Base-by-base conservation (phyloP, 1,140 invertebrate genomes). In the Drosophila carrolli region DNA sequence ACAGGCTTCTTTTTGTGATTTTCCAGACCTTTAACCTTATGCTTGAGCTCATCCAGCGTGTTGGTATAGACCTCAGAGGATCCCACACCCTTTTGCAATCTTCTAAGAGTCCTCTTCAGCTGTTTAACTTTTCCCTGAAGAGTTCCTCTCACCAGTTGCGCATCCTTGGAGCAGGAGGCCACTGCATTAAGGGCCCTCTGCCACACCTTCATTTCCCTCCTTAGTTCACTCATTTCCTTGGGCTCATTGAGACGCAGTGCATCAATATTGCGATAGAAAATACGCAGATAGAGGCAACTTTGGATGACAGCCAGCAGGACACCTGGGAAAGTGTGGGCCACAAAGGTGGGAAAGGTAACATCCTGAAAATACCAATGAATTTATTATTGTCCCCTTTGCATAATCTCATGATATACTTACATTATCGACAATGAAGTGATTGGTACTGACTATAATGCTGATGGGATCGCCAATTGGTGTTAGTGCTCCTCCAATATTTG, bases 401-500 rank as follows among this genome's bases (percentile, higher is more conserved):
- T 1, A 27, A n/a, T 2, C 19, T 13, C 4, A 1, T 13, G 4
- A 5, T 11, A 0, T 0, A 55, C 90, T 81, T 92, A 95, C 95
- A 61, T 94, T 93, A 51, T 93, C 92, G 10, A 93, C 92, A 23
- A 96, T 94, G n/a, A 94, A 93, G 38, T 91, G 90, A 93, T 96
- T 95, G 0, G 95, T 95, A n/a, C 96, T 94, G 5, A 97, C 96
- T 57, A 97, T 97, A 8, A 97, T 96, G 92, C 97, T 97, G 0
- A 96, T 96, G 9, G 96, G 96, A 92, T 97, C 96, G 0, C 96
- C 96, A 35, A 97, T 94, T 0, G 96, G 96, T 1, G 96, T 97
- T 3, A 96, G 93, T 2, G 96, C 95, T 1, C 96, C 96, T 1
- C 96, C 96, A 71, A 97, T 96, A 75, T 97, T 97, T 0, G 96